phyloP scores from a whole-genome alignment of 2,888 invertebrate species.

The Sabatieria punctata region DNA sequence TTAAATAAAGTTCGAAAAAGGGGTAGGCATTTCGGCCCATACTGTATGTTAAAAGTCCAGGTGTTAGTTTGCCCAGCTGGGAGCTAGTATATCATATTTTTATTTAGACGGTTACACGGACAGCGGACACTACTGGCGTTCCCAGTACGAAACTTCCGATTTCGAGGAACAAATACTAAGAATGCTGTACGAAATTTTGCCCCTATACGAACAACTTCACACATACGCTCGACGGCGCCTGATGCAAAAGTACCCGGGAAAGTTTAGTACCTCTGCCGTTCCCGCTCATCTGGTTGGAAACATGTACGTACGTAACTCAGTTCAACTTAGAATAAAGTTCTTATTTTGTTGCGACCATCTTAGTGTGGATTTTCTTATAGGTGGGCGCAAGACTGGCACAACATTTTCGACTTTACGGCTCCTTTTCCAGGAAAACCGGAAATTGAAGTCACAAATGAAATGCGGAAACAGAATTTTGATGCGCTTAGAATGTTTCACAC shows the following conservation, averaged over 20 bases:
- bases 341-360: not conserved
- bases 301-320: conserved; percentile 1
- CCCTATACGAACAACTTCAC: conserved; percentile 20
- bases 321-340: not conserved
- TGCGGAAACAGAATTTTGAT: conserved; percentile 24
- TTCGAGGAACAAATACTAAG: not conserved
- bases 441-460: conserved; percentile 27
- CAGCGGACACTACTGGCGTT: conserved; percentile 11
- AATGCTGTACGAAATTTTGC: not conserved
- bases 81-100: not conserved
- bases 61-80: too few species aligned
- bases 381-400: conserved; percentile 32
- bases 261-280: conserved; percentile 30
- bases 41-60: too few species aligned
- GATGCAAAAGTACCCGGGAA: conserved; percentile 19
- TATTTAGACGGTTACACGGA: conserved; percentile 11
- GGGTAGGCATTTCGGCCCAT: too few species aligned
- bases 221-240: conserved; percentile 25
- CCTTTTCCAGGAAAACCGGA: conserved; percentile 24
- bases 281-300: conserved; percentile 35
- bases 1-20: too few species aligned
- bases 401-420: conserved; percentile 24
- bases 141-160: conserved; percentile 7
- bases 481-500: conserved; percentile 23
- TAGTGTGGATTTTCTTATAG: too few species aligned